These are phyloP conservation scores for Stomorhina lunata DNA, from an alignment of 2,888 invertebrate species.

Conservation along the genomic window DNA sequence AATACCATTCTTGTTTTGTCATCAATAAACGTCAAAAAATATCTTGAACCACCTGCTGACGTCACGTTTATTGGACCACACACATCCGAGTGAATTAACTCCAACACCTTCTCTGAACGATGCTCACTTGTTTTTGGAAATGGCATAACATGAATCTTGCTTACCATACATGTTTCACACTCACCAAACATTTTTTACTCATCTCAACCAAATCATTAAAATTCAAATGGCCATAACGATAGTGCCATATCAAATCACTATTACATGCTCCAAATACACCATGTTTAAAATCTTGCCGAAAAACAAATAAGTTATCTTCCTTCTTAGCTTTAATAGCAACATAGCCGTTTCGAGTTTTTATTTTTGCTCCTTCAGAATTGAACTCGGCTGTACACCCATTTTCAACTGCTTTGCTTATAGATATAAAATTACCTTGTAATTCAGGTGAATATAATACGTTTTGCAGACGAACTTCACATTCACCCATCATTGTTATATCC, in stretches of 20 bases:
- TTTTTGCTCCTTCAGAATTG: background rate
- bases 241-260: conserved; percentile 26
- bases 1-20: conserved; percentile 30
- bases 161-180: conserved; percentile 23
- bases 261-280: background rate
- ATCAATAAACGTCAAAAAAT: conserved; percentile 39
- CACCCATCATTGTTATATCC: background rate
- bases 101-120: background rate
- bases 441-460: conserved; percentile 6
- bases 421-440: conserved; percentile 18
- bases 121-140: conserved; percentile 3
- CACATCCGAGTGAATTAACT: conserved; percentile 45
- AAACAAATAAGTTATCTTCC: conserved; percentile 3
- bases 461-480: background rate
- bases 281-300: background rate
- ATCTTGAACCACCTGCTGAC: background rate
- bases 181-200: conserved; percentile 22
- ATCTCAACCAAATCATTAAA: conserved; percentile 16
- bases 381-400: background rate
- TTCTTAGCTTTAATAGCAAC: background rate
- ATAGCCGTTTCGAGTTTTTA: background rate
- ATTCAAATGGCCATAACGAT: conserved; percentile 50
- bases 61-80: conserved; percentile 1
- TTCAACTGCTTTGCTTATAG: conserved; percentile 11
- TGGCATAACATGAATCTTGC: conserved; percentile 25